Evolutionary conservation across 1,140 invertebrate genomes (phyloP).

Genomic region (Platyscapa corneri): DNA sequence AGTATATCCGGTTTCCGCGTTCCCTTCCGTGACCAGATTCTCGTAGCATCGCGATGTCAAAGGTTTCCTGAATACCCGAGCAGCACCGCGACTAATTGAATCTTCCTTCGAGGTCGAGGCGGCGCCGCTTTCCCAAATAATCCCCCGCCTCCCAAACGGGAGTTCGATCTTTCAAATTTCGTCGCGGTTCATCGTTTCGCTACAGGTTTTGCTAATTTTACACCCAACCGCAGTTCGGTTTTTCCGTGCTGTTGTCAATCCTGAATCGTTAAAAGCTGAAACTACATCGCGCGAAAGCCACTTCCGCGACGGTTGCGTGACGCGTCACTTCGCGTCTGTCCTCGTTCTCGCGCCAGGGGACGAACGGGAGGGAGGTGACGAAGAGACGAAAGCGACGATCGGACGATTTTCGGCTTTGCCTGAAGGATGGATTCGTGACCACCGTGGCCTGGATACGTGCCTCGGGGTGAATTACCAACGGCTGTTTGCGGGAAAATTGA

Average conservation of each 20-base stretch:
- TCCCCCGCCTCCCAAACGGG: background rate
- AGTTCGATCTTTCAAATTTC: background rate
- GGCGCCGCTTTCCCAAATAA: too few species aligned
- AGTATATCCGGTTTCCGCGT: conserved; percentile 7
- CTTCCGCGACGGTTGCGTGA: background rate
- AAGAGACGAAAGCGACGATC: background rate
- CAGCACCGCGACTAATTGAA: background rate
- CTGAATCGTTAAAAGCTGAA: too few species aligned
- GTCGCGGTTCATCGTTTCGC: too few species aligned
- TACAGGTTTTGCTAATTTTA: too few species aligned
- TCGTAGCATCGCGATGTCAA: background rate
- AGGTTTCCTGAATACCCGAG: background rate
- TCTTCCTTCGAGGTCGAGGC: too few species aligned
- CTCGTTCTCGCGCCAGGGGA: background rate
- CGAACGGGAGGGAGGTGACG: too few species aligned
- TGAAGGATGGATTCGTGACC: too few species aligned
- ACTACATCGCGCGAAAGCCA: background rate
- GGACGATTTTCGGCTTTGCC: too few species aligned
- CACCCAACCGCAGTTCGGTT: too few species aligned
- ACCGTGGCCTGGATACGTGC: too few species aligned
- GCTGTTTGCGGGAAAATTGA: background rate
- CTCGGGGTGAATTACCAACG: too few species aligned
- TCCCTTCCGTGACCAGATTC: background rate
- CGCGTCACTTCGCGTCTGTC: background rate
- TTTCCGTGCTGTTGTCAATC: too few species aligned